Conservation (phyloP, 2,888 invertebrate species). For the Ashinkailepas kermadecensis region DNA sequence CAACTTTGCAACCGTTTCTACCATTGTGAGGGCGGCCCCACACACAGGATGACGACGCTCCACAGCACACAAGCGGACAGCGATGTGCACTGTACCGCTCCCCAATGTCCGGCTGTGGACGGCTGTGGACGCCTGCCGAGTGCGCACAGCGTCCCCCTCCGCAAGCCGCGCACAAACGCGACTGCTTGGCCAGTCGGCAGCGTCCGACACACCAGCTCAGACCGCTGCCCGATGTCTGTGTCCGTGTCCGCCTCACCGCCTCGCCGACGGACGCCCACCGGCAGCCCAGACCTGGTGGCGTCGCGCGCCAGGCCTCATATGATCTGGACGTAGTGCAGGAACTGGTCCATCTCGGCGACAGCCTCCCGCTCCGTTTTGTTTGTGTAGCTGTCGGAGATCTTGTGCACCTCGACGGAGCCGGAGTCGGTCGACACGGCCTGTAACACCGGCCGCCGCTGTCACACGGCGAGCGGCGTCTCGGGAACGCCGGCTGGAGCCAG, state of each 20-base stretch:
- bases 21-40: too few species aligned
- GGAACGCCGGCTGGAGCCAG: neutral
- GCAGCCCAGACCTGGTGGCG: too few species aligned
- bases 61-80: too few species aligned
- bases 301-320: neutral
- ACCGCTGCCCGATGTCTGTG: neutral
- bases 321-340: conserved; percentile 17
- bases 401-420: conserved; percentile 5
- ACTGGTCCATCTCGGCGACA: neutral
- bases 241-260: neutral
- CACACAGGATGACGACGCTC: too few species aligned
- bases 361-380: neutral
- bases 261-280: too few species aligned
- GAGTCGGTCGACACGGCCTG: neutral
- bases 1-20: too few species aligned
- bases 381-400: neutral
- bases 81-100: too few species aligned
- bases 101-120: too few species aligned
- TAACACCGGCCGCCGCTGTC: neutral
- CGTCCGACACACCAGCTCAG: neutral
- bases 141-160: too few species aligned
- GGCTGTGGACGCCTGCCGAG: too few species aligned
- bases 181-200: neutral
- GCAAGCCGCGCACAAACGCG: too few species aligned
- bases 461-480: neutral